Conservation (phyloP, 2,888 invertebrate genomes). For the Sinohyriopsis cumingii region DNA sequence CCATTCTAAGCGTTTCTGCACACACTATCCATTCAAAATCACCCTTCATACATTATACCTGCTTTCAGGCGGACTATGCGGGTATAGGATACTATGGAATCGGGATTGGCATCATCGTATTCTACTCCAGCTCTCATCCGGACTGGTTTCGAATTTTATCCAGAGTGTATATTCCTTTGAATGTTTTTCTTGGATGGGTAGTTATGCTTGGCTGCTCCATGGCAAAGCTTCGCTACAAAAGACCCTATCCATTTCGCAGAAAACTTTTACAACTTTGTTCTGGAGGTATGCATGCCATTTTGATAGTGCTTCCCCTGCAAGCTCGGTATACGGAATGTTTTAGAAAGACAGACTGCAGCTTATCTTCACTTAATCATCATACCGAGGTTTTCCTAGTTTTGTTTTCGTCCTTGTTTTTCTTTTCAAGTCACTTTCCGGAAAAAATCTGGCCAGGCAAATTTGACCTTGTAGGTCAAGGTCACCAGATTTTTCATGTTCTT, state of each 20-base stretch:
- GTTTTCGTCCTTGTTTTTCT: conserved; percentile 44
- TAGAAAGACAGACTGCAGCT: conserved; percentile 18
- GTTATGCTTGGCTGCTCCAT: conserved; percentile 40
- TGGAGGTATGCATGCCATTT: conserved; percentile 25
- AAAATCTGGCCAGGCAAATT: conserved; percentile 44
- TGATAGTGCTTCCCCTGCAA: conserved; percentile 30
- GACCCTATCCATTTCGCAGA: conserved; percentile 43
- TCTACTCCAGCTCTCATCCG: conserved; percentile 40
- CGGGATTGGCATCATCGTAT: conserved; percentile 42
- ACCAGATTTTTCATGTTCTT: conserved; percentile 56
- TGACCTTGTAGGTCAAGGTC: conserved; percentile 53
- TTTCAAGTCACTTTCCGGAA: conserved; percentile 51
- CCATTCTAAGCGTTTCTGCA: conserved; percentile 44
- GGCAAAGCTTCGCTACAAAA: conserved; percentile 42
- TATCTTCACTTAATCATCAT: conserved; percentile 44
- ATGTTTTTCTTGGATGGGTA: conserved; percentile 42
- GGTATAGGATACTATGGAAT: conserved; percentile 53
- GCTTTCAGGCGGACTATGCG: conserved; percentile 56
- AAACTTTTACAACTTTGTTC: conserved; percentile 46
- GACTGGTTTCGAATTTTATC: conserved; percentile 15
- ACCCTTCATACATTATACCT: conserved; percentile 47
- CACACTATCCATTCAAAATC: conserved; percentile 58
- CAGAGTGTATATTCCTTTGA: conserved; percentile 30
- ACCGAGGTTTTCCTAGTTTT: conserved; percentile 29
- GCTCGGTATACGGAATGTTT: conserved; percentile 38